Percentiles rank a stretch among this genome's conserved stretches.
Evolutionary conservation across 2,888 invertebrate genomes (phyloP).

Genomic region (Thereva nobilitata): DNA sequence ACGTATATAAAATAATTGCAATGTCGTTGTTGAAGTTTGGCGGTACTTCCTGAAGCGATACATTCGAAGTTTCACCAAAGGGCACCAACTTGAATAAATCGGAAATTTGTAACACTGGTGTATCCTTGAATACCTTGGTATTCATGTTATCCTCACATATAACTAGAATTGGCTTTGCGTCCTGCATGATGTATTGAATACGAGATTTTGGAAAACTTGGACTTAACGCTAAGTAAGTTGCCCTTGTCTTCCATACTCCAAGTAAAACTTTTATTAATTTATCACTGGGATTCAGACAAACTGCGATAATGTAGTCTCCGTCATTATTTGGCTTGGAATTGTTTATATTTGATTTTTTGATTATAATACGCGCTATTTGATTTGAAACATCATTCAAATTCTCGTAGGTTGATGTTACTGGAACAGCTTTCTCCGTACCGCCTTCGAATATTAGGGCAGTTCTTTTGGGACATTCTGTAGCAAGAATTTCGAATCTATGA

Average conservation of each 20-base stretch:
- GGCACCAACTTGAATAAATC: slow-evolving; percentile 50
- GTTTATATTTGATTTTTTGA: slow-evolving; percentile 49
- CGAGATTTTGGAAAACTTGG: slow-evolving; percentile 71
- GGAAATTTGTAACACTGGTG: slow-evolving; percentile 47
- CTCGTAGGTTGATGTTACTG: slow-evolving; percentile 47
- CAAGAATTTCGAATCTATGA: slow-evolving; percentile 63
- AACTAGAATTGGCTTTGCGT: slow-evolving; percentile 68
- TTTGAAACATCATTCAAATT: slow-evolving; percentile 59
- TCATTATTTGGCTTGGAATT: slow-evolving; percentile 62
- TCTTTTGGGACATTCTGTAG: slow-evolving; percentile 56
- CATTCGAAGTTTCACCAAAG: slow-evolving; percentile 48
- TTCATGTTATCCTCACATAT: slow-evolving; percentile 65
- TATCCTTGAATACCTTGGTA: slow-evolving; percentile 48
- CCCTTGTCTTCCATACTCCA: slow-evolving; percentile 79
- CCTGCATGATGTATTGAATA: slow-evolving; percentile 74
- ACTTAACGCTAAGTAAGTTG: slow-evolving; percentile 83
- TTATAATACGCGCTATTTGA: slow-evolving; percentile 57
- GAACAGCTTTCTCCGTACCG: slow-evolving; percentile 47
- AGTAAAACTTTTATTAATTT: slow-evolving; percentile 69
- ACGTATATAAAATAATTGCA: slow-evolving; percentile 67
- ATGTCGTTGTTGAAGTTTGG: slow-evolving; percentile 46
- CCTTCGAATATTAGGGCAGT: slow-evolving; percentile 68
- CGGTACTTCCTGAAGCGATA: slow-evolving; percentile 56
- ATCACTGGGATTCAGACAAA: slow-evolving; percentile 79
- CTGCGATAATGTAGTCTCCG: slow-evolving; percentile 74